These are phyloP conservation scores for Anguilla pacifica DNA, from an alignment of 2,797 vertebrate species.

Conservation along the genomic window DNA sequence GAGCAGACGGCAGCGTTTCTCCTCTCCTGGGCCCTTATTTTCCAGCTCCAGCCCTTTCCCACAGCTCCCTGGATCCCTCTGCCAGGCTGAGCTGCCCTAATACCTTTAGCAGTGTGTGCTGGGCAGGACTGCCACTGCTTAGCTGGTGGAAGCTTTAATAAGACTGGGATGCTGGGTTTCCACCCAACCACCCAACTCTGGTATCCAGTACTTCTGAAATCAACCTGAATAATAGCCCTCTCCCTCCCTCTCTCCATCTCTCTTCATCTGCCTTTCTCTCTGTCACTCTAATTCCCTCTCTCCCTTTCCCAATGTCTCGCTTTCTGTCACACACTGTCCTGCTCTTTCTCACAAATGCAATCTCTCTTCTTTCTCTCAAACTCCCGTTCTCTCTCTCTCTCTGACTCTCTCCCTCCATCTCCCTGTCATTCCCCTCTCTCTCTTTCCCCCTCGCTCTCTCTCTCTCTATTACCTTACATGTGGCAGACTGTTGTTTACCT, in stretches of 20 bases:
- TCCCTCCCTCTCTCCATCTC: constrained; percentile 35
- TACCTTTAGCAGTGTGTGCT: constrained; percentile 71
- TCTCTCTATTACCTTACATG: constrained; percentile 24
- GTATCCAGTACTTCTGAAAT: constrained; percentile 68
- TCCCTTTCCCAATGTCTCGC: no score
- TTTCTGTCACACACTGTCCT: no score
- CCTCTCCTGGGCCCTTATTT: constrained; percentile 49
- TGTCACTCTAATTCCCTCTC: background rate
- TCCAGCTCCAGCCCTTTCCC: constrained; percentile 72
- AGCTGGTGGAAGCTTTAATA: no score
- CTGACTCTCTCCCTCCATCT: no score
- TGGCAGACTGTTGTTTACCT: background rate
- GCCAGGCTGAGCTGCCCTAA: constrained; percentile 63
- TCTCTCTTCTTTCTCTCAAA: background rate
- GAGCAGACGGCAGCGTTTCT: background rate
- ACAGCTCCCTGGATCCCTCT: constrained; percentile 68
- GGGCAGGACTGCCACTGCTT: background rate
- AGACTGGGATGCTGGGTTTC: constrained; percentile 62
- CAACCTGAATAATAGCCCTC: constrained; percentile 63
- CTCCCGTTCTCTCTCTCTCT: no score
- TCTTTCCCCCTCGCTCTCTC: constrained; percentile 19
- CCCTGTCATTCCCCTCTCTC: no score
- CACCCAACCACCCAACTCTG: constrained; percentile 65
- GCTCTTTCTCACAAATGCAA: background rate
- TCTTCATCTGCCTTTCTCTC: background rate